Percentiles rank a stretch among this genome's conserved stretches.
Conservation (phyloP, 2,888 invertebrate genomes). For the Sphinx pinastri region DNA sequence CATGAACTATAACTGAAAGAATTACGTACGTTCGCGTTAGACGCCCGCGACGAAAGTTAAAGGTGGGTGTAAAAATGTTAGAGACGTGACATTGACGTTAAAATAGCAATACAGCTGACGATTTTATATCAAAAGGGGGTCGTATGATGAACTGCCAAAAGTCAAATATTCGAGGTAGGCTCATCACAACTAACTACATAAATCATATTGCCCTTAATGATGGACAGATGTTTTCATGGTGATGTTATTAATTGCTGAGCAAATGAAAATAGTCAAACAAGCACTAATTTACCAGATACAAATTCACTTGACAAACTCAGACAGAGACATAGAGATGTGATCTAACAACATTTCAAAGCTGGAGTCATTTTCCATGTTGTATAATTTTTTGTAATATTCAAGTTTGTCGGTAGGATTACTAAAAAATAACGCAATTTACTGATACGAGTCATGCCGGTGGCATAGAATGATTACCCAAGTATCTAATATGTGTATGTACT, state of each 20-base stretch:
- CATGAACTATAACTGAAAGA: conserved; percentile 38
- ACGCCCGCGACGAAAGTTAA: conserved; percentile 50
- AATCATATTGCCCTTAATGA: background rate
- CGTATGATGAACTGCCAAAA: conserved; percentile 38
- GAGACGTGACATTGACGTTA: conserved; percentile 64
- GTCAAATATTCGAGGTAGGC: conserved; percentile 22
- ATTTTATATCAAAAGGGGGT: conserved; percentile 54
- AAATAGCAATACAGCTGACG: conserved; percentile 70
- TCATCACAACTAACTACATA: conserved; percentile 2
- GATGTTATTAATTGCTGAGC: background rate
- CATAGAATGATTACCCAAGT: too few relatives aligned
- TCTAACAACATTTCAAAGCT: too few relatives aligned
- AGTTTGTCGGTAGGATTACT: too few relatives aligned
- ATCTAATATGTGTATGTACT: too few relatives aligned
- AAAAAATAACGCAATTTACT: too few relatives aligned
- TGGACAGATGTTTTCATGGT: background rate
- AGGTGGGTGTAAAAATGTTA: conserved; percentile 60
- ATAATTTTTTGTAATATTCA: too few relatives aligned
- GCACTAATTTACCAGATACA: background rate
- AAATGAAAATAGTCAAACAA: background rate
- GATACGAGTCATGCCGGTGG: too few relatives aligned
- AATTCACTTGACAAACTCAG: too few relatives aligned
- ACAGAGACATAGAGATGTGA: too few relatives aligned
- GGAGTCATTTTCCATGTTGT: too few relatives aligned
- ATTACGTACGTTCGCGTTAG: conserved; percentile 36